A percentile compares a stretch with the other conserved stretches of the same genome.
Evolutionary conservation across 2,113 vertebrate genomes (phyloP).

Genomic region (Solea solea): DNA sequence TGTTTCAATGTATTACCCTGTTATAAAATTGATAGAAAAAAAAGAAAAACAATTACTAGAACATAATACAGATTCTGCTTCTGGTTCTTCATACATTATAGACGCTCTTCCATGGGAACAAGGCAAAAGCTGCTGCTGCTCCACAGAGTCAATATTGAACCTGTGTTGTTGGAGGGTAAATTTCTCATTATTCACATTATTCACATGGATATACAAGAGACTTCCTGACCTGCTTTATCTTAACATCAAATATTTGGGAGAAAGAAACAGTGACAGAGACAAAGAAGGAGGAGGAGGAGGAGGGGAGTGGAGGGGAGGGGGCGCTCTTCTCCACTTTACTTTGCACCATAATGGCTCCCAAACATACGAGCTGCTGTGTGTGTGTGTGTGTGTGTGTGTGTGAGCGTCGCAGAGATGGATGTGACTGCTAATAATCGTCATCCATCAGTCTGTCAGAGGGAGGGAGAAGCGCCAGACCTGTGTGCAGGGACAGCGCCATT

Average conservation of each 20-base stretch:
- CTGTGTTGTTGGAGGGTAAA: conserved; percentile 64
- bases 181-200: conserved; percentile 57
- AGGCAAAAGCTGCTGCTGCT: conserved; percentile 29
- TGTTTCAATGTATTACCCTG: too few relatives aligned
- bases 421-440: conserved; percentile 67
- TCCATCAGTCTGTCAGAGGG: conserved; percentile 41
- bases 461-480: conserved; percentile 52
- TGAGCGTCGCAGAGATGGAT: background rate
- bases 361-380: background rate
- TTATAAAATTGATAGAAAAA: too few relatives aligned
- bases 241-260: conserved; percentile 78
- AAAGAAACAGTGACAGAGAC: background rate
- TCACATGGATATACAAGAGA: background rate
- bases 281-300: conserved; percentile 1
- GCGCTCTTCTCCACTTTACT: conserved; percentile 20
- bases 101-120: conserved; percentile 14
- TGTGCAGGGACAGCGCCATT: conserved; percentile 38
- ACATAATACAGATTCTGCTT: too few relatives aligned
- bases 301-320: background rate
- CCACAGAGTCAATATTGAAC: conserved; percentile 72
- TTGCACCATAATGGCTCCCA: conserved; percentile 73
- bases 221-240: conserved; percentile 70
- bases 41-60: too few relatives aligned
- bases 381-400: background rate
- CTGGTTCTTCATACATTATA: background rate